These are phyloP conservation scores for Atherinomorus stipes DNA, from an alignment of 2,113 vertebrate species.

Conservation along the genomic window DNA sequence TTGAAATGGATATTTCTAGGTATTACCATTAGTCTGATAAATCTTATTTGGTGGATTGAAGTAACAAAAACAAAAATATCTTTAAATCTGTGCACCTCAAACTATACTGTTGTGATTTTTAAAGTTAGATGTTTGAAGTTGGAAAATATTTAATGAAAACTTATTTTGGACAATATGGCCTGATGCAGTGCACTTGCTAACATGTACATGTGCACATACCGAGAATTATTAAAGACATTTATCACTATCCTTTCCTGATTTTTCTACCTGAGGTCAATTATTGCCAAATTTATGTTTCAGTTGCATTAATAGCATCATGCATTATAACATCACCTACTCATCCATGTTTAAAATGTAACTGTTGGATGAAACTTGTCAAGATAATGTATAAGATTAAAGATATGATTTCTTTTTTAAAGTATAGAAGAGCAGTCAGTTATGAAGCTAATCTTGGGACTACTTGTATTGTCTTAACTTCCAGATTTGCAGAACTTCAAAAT, in stretches of 20 bases:
- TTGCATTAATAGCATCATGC: conserved; percentile 1
- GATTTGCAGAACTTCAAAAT: neutral
- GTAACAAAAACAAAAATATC: neutral
- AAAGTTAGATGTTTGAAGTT: neutral
- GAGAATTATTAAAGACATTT: neutral
- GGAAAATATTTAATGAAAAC: conserved; percentile 14
- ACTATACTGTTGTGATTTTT: neutral
- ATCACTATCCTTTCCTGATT: neutral
- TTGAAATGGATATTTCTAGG: neutral
- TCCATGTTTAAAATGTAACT: neutral
- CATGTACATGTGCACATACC: neutral
- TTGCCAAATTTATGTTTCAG: conserved; percentile 2
- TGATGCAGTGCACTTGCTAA: neutral
- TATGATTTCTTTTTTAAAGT: neutral
- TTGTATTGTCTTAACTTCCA: neutral
- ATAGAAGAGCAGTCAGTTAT: neutral
- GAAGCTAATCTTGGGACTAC: neutral
- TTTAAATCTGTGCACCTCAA: neutral
- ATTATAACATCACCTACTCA: neutral
- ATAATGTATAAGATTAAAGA: neutral
- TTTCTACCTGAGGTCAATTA: neutral
- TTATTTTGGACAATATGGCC: neutral
- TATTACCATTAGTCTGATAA: neutral
- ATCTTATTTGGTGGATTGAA: neutral
- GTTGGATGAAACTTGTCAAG: neutral